Conservation (phyloP, 1,140 invertebrate species). For the Solen grandis region DNA sequence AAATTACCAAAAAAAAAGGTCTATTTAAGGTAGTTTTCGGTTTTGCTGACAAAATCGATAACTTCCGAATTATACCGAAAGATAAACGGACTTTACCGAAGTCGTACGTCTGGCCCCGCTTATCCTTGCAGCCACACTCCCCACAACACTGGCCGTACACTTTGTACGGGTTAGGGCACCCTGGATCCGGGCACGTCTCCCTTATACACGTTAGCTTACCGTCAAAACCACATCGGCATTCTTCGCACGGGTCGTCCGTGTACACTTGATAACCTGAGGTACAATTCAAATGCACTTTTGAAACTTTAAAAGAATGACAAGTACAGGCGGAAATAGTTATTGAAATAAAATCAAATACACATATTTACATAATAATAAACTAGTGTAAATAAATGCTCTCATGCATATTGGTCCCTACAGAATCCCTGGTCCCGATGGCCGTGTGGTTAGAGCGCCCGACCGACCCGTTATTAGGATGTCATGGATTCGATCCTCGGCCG, state of each 20-base stretch:
- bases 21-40: background rate
- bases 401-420: background rate
- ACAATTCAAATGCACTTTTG: background rate
- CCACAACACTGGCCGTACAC: background rate
- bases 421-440: no score
- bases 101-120: background rate
- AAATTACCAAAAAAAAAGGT: no score
- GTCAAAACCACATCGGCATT: background rate
- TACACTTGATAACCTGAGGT: background rate
- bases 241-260: background rate
- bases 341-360: background rate
- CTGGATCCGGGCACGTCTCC: background rate
- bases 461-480: no score
- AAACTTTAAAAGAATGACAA: background rate
- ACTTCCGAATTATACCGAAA: background rate
- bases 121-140: background rate
- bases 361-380: background rate
- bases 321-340: background rate
- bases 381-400: background rate
- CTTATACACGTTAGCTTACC: background rate
- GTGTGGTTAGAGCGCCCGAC: no score
- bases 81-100: background rate
- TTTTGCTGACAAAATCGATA: background rate
- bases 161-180: background rate
- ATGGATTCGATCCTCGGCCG: no score